Percentiles rank a stretch among this genome's conserved stretches.
phyloP scores from a whole-genome alignment of 2,888 invertebrate species.

The Phanerotoma sp. region DNA sequence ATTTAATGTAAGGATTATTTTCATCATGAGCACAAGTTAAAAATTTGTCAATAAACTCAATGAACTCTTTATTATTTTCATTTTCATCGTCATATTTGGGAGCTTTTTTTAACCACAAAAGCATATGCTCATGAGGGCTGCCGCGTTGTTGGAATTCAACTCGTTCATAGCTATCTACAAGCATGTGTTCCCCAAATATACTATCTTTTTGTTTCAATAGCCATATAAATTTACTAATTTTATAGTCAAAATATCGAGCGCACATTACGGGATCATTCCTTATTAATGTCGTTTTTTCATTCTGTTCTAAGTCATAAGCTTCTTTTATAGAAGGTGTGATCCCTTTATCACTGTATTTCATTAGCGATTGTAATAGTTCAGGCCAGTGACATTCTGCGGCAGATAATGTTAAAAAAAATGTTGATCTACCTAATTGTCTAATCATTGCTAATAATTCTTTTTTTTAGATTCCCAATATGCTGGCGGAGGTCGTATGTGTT shows the following conservation, averaged over 20 bases:
- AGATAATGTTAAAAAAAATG: constrained; percentile 51
- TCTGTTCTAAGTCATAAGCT: background rate
- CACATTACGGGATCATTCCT: background rate
- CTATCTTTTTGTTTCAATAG: background rate
- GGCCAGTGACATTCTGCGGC: constrained; percentile 54
- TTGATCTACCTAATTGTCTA: constrained; percentile 50
- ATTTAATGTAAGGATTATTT: constrained; percentile 34
- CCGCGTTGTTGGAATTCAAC: constrained; percentile 16
- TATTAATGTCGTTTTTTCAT: background rate
- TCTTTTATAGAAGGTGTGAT: background rate
- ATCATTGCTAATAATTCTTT: constrained; percentile 53
- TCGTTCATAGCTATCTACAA: background rate
- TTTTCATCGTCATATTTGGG: constrained; percentile 1
- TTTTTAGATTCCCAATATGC: constrained; percentile 50
- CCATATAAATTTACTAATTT: background rate
- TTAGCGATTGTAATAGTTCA: constrained; percentile 44
- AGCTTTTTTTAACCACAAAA: constrained; percentile 14
- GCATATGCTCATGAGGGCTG: too few relatives aligned
- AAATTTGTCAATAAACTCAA: constrained; percentile 33
- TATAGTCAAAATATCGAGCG: background rate
- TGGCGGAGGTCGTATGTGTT: constrained; percentile 47
- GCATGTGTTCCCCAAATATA: background rate
- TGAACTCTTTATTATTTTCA: constrained; percentile 34
- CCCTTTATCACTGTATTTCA: constrained; percentile 36
- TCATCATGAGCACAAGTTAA: constrained; percentile 33